These are phyloP conservation scores for Megalurothrips usitatus DNA, from an alignment of 2,888 invertebrate species.

Conservation along the genomic window DNA sequence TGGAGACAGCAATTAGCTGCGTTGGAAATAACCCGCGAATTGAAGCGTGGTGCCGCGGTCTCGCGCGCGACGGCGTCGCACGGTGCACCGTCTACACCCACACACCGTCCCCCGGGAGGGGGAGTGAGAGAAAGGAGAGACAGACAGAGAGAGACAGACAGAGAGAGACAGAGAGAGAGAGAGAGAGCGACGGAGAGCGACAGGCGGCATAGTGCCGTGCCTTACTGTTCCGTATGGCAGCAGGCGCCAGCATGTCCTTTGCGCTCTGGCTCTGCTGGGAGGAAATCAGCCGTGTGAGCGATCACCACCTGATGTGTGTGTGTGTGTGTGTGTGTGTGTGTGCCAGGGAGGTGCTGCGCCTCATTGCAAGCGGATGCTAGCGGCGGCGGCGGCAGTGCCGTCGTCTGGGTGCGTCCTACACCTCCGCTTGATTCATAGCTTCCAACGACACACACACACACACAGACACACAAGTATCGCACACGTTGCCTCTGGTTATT, in stretches of 20 bases:
- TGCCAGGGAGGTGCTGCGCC: neutral
- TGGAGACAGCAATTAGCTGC: neutral
- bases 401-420: no score
- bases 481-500: neutral
- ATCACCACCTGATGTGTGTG: neutral
- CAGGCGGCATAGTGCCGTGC: no score
- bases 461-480: constrained; percentile 30
- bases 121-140: no score
- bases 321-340: no score
- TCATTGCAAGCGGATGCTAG: constrained; percentile 1
- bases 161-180: no score
- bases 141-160: no score
- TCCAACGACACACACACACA: neutral
- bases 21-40: constrained; percentile 21
- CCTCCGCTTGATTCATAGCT: neutral
- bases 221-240: no score
- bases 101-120: neutral
- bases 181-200: no score
- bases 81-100: no score
- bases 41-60: constrained; percentile 11
- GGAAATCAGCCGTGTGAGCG: constrained; percentile 23
- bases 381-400: no score
- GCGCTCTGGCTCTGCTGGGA: no score
- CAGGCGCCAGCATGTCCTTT: no score
- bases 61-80: neutral